Conservation (phyloP, 2,113 vertebrate genomes). For the Brienomyrus longianalis region DNA sequence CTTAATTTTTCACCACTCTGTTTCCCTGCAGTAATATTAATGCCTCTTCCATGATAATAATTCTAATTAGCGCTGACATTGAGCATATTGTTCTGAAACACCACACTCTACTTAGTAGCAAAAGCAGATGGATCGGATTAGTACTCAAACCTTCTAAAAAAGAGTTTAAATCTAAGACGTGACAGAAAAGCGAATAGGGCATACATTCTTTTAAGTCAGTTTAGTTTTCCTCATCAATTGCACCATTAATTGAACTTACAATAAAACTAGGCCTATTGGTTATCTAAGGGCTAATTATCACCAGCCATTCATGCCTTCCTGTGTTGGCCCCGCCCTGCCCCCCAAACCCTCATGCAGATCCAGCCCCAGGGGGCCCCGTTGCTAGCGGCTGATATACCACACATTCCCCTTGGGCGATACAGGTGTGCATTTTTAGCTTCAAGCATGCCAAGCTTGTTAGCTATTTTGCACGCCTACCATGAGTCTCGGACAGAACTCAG, state of each 20-base stretch:
- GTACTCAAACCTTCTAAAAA: constrained; percentile 30
- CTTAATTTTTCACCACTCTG: not conserved
- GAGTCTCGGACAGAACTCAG: too few species aligned
- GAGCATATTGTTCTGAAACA: not conserved
- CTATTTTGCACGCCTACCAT: not conserved
- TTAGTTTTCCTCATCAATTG: not conserved
- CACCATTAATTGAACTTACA: not conserved
- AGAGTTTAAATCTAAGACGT: constrained; percentile 32
- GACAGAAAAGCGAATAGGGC: not conserved
- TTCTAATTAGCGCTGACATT: not conserved
- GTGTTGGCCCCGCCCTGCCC: not conserved
- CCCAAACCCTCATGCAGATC: constrained; percentile 76
- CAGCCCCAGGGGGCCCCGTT: constrained; percentile 92
- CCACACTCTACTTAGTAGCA: not conserved
- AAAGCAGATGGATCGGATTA: not conserved
- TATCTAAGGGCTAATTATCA: not conserved
- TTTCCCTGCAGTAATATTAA: not conserved
- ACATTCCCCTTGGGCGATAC: constrained; percentile 84
- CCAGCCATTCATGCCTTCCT: not conserved
- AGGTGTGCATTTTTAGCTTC: constrained; percentile 53
- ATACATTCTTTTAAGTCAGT: not conserved
- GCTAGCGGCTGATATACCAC: constrained; percentile 90
- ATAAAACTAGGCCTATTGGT: not conserved
- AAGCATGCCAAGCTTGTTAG: too few species aligned
- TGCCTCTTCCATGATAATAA: not conserved